A percentile compares a stretch with the other conserved stretches of the same genome.
phyloP scores from a whole-genome alignment of 2,888 invertebrate species.

The Meganola albula region DNA sequence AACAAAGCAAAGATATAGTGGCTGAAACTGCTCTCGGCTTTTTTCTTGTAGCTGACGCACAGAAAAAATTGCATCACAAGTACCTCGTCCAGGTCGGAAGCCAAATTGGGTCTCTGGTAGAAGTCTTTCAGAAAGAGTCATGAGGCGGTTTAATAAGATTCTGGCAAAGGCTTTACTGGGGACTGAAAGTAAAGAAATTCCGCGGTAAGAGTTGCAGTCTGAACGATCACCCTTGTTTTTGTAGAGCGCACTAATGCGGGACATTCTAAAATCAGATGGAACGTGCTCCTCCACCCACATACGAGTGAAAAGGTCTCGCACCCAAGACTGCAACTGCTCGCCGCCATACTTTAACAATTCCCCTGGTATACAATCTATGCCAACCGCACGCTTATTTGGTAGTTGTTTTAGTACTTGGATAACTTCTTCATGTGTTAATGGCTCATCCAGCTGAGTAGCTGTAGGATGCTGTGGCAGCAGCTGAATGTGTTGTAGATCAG shows the following conservation, averaged over 20 bases:
- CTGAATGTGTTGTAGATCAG: neutral
- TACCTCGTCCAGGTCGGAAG: conserved; percentile 17
- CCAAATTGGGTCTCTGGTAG: conserved; percentile 21
- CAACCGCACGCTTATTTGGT: no score
- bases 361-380: no score
- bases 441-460: neutral
- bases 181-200: conserved; percentile 10
- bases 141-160: conserved; percentile 9
- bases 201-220: conserved; percentile 19
- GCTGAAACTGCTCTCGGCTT: conserved; percentile 5
- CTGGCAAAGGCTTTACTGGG: conserved; percentile 9
- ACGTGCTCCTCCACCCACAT: no score
- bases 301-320: no score
- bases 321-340: no score
- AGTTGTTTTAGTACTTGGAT: neutral
- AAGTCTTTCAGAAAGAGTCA: conserved; percentile 9
- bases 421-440: neutral
- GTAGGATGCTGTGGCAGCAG: neutral
- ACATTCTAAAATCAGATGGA: conserved; percentile 1
- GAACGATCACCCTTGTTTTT: conserved; percentile 13
- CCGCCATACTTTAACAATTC: no score
- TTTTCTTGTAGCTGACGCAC: conserved; percentile 9
- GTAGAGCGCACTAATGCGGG: conserved; percentile 4
- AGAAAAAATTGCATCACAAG: conserved; percentile 11
- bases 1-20: conserved; percentile 8